These are phyloP conservation scores for Sanderia malayensis DNA, from an alignment of 30 jellyfish, hydroid and myxozoan species.

Conservation along the genomic window DNA sequence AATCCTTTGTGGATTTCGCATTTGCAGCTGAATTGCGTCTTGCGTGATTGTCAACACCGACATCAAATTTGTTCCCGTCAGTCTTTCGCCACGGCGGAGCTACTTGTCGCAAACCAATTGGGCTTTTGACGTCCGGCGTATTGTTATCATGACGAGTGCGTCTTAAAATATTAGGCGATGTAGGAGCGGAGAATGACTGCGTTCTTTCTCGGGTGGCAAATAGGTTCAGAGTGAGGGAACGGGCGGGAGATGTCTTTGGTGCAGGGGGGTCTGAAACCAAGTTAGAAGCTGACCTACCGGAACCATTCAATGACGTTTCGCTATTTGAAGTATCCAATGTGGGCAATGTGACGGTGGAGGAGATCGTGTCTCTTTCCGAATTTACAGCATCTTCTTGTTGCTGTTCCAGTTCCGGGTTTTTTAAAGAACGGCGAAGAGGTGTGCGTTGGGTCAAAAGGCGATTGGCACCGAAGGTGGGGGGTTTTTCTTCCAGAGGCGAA, in stretches of 20 bases:
- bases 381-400: not conserved
- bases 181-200: conserved; percentile 37
- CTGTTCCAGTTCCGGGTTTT: not conserved
- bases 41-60: not conserved
- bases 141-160: not conserved
- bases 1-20: not conserved
- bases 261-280: not conserved
- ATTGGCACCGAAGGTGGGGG: not conserved
- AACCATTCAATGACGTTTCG: not conserved
- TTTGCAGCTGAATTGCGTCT: not conserved
- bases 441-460: not conserved
- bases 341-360: not conserved
- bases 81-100: conserved; percentile 57
- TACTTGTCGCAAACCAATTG: conserved; percentile 44
- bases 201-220: not conserved
- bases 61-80: not conserved
- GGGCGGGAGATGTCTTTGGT: not conserved
- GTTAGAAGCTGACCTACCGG: not conserved
- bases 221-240: not conserved
- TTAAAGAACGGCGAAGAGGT: not conserved
- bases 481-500: not conserved
- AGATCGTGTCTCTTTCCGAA: too few species aligned
- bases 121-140: not conserved
- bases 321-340: not conserved
- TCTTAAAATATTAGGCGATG: conserved; percentile 17